Percentiles rank a stretch among this genome's conserved stretches.
Conservation (phyloP, 2,888 invertebrate genomes). For the Cerastis leucographa region DNA sequence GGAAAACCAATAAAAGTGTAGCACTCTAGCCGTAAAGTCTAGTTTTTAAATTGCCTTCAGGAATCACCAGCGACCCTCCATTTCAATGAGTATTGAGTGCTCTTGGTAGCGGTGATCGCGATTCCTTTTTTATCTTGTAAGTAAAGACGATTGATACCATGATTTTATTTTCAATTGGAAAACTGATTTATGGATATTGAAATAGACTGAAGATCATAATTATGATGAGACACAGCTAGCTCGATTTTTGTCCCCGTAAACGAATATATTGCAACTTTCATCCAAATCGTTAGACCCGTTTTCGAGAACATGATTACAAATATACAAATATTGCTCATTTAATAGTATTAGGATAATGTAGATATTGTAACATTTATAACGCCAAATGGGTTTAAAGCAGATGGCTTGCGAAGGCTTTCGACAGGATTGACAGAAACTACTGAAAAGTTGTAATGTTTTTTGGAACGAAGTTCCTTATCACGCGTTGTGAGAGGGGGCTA, state of each 20-base stretch:
- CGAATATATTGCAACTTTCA: not conserved
- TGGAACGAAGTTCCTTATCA: too few relatives aligned
- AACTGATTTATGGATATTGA: not conserved
- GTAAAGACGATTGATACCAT: not conserved
- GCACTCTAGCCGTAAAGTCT: conserved; percentile 36
- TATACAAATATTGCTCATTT: not conserved
- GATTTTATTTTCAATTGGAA: conserved; percentile 16
- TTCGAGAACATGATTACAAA: not conserved
- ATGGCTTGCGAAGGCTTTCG: too few relatives aligned
- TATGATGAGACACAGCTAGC: too few relatives aligned
- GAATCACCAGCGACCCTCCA: conserved; percentile 31
- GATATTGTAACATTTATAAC: not conserved
- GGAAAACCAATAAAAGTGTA: conserved; percentile 56
- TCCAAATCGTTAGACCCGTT: not conserved
- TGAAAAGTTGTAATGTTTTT: not conserved
- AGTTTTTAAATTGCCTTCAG: conserved; percentile 55
- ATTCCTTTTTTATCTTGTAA: conserved; percentile 40
- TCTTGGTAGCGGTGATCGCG: conserved; percentile 34
- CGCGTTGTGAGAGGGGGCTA: too few relatives aligned
- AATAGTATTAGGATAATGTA: too few relatives aligned
- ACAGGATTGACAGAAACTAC: not conserved
- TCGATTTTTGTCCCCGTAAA: not conserved
- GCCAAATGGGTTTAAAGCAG: not conserved
- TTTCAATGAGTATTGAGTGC: conserved; percentile 55
- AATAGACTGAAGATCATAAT: too few relatives aligned